Conservation (phyloP, 2,797 vertebrate species). For the Buceros bicornis region DNA sequence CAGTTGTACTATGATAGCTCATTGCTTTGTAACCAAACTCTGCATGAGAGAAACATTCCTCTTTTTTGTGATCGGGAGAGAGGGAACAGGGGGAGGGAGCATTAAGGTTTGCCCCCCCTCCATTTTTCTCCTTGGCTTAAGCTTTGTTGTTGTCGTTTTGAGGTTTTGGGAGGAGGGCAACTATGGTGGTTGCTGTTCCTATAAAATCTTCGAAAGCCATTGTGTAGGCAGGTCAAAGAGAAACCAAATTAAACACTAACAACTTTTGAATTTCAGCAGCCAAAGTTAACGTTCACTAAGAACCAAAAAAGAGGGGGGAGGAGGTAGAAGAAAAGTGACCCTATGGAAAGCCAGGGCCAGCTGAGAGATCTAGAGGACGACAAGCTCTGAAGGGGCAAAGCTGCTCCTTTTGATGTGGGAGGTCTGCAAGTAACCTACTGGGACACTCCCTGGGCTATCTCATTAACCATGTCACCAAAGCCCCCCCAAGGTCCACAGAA, state of each 20-base stretch:
- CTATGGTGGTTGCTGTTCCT: background rate
- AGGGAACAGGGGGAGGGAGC: background rate
- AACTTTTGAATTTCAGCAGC: slow-evolving; percentile 79
- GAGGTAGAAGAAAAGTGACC: slow-evolving; percentile 23
- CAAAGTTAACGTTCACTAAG: slow-evolving; percentile 81
- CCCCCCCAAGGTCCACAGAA: slow-evolving; percentile 86
- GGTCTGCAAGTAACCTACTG: slow-evolving; percentile 90
- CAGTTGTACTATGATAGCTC: background rate
- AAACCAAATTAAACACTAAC: slow-evolving; percentile 80
- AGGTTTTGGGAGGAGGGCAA: background rate
- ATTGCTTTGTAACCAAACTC: slow-evolving; percentile 52
- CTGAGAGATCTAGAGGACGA: slow-evolving; percentile 73
- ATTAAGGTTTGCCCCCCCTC: background rate
- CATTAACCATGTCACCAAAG: slow-evolving; percentile 98
- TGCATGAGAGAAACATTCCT: slow-evolving; percentile 11
- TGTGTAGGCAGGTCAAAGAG: slow-evolving; percentile 76
- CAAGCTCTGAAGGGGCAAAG: slow-evolving; percentile 79
- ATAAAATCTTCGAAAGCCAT: slow-evolving; percentile 62
- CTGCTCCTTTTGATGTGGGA: slow-evolving; percentile 96
- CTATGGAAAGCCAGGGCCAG: slow-evolving; percentile 74
- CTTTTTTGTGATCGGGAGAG: background rate
- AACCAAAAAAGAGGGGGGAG: slow-evolving; percentile 34
- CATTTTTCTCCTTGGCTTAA: background rate
- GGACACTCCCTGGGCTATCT: slow-evolving; percentile 90
- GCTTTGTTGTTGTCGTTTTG: background rate